Evolutionary conservation across 2,113 vertebrate species (phyloP).

Genomic region (Anser brachyrhynchus): DNA sequence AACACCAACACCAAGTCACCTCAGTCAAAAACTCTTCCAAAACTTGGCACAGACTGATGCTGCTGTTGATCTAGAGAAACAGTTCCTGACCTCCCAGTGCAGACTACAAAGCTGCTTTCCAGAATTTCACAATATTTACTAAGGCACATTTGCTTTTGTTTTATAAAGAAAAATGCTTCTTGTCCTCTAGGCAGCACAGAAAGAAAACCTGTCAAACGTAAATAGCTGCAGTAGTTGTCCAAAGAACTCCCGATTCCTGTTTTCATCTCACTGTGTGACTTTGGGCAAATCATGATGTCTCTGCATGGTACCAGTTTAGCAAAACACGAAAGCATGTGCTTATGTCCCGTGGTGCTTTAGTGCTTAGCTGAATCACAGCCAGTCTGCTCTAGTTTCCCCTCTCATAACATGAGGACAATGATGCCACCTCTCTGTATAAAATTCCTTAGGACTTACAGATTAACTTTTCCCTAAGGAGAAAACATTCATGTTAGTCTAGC

Average conservation of each 20-base stretch:
- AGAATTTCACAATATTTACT: neutral
- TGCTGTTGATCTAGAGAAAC: neutral
- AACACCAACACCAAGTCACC: neutral
- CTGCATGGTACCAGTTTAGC: neutral
- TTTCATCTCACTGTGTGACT: neutral
- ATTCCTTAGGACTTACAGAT: neutral
- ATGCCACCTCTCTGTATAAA: neutral
- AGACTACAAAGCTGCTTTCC: neutral
- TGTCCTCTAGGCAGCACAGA: neutral
- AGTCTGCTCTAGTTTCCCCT: neutral
- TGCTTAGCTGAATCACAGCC: neutral
- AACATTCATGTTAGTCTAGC: neutral
- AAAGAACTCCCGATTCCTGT: neutral
- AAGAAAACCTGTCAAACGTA: neutral
- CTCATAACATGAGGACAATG: rapidly evolving
- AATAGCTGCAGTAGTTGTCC: neutral
- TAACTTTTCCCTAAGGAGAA: neutral
- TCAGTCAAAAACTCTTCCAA: neutral
- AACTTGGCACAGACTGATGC: neutral
- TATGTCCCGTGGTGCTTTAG: neutral
- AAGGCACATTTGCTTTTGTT: neutral
- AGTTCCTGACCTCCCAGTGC: neutral
- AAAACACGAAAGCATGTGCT: neutral
- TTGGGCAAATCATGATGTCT: neutral
- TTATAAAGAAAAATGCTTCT: neutral